phyloP scores from a whole-genome alignment of 2,113 vertebrate genomes.

The Danio rerio region DNA sequence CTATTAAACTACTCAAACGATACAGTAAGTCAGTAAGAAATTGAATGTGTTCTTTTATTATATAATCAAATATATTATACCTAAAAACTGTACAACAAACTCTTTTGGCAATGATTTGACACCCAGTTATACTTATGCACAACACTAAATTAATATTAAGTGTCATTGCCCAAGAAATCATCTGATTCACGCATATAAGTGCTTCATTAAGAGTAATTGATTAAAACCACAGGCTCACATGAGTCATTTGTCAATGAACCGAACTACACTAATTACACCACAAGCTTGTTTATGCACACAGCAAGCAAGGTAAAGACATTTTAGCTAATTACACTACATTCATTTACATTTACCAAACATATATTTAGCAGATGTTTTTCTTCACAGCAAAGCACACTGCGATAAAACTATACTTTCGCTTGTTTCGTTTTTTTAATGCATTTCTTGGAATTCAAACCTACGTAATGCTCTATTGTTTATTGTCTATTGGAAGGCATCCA shows the following conservation, averaged over 20 bases:
- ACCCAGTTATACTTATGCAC: too few relatives aligned
- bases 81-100: too few relatives aligned
- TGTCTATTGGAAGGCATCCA: background rate
- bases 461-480: too few relatives aligned
- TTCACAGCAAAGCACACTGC: background rate
- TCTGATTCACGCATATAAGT: background rate
- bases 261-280: background rate
- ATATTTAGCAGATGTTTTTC: background rate
- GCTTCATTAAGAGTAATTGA: background rate
- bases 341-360: background rate
- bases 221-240: background rate
- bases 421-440: background rate
- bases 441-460: background rate
- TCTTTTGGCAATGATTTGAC: too few relatives aligned
- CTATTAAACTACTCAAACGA: too few relatives aligned
- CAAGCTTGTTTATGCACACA: background rate
- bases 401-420: background rate
- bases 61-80: too few relatives aligned
- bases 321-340: background rate
- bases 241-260: background rate
- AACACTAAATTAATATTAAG: background rate
- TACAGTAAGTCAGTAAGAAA: too few relatives aligned
- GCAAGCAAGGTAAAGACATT: background rate
- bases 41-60: too few relatives aligned
- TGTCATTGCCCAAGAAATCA: background rate